Evolutionary conservation across 2,888 invertebrate genomes (phyloP).

Genomic region (Platycnemis pennipes): DNA sequence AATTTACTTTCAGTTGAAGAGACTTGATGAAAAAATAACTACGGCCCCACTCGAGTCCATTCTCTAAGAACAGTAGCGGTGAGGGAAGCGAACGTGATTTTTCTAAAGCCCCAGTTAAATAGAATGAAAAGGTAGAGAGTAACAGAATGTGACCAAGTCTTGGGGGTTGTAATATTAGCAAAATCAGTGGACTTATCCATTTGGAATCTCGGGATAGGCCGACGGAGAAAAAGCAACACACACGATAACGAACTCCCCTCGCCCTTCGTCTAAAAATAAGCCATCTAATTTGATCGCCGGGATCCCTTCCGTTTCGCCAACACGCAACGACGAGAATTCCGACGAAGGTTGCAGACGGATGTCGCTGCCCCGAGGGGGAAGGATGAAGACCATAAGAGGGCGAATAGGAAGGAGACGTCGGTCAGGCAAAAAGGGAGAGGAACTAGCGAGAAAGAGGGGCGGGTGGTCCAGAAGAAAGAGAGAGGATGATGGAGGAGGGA

Average conservation of each 20-base stretch:
- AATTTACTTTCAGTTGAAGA: too few relatives aligned
- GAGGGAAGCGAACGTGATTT: too few relatives aligned
- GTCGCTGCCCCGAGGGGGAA: neutral
- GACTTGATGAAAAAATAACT: too few relatives aligned
- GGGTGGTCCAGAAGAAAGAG: neutral
- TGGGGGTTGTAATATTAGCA: neutral
- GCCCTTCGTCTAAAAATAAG: neutral
- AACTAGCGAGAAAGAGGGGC: neutral
- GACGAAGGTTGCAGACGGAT: slow-evolving; percentile 27
- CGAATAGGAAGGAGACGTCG: neutral
- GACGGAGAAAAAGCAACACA: neutral
- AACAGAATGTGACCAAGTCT: too few relatives aligned
- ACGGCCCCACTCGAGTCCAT: too few relatives aligned
- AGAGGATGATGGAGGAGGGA: neutral
- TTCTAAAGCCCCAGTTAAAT: too few relatives aligned
- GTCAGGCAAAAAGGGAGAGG: neutral
- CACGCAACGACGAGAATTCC: slow-evolving; percentile 7
- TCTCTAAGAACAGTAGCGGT: too few relatives aligned
- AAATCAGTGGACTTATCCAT: neutral
- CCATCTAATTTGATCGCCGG: neutral
- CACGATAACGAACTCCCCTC: neutral
- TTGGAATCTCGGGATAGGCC: neutral
- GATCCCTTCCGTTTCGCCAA: slow-evolving; percentile 17
- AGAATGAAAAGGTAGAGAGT: too few relatives aligned
- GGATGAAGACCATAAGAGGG: neutral